Percentiles rank a stretch among this genome's conserved stretches.
Evolutionary conservation across 2,113 vertebrate genomes (phyloP).

Genomic region (Oncorhynchus gorbuscha): DNA sequence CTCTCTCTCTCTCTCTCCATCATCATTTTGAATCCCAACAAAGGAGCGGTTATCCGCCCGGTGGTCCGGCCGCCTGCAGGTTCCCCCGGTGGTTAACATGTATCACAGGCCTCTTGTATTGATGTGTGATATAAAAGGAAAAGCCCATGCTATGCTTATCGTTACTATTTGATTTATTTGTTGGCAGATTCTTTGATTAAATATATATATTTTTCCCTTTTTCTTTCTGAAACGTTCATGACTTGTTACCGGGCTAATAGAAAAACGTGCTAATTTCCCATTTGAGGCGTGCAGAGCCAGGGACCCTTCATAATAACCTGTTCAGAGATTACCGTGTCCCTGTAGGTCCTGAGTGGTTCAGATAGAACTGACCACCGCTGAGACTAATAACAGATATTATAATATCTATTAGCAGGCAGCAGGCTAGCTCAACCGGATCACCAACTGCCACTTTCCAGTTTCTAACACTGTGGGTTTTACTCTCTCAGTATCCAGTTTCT

Average conservation of each 20-base stretch:
- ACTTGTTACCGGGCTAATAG: constrained; percentile 38
- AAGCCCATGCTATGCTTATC: constrained; percentile 51
- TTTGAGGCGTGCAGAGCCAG: constrained; percentile 54
- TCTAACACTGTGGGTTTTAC: constrained; percentile 22
- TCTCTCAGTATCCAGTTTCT: not conserved
- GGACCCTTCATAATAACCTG: constrained; percentile 47
- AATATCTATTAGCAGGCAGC: constrained; percentile 77
- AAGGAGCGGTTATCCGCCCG: constrained; percentile 65
- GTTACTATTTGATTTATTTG: constrained; percentile 59
- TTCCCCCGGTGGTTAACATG: constrained; percentile 73
- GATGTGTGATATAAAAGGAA: constrained; percentile 84
- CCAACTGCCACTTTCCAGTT: constrained; percentile 16
- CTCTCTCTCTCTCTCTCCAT: too few relatives aligned
- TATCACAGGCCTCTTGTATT: constrained; percentile 81
- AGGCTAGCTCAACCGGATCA: constrained; percentile 59
- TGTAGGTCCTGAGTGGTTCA: constrained; percentile 48
- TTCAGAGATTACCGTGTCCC: constrained; percentile 70
- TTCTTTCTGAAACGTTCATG: not conserved
- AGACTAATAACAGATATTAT: constrained; percentile 80
- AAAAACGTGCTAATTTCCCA: constrained; percentile 24
- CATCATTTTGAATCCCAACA: constrained; percentile 78
- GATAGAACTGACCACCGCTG: constrained; percentile 78
- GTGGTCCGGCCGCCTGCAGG: too few relatives aligned
- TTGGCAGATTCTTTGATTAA: constrained; percentile 76
- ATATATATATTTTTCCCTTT: constrained; percentile 51